phyloP scores from a whole-genome alignment of 1,140 invertebrate genomes.

The Pentalonia nigronervosa region DNA sequence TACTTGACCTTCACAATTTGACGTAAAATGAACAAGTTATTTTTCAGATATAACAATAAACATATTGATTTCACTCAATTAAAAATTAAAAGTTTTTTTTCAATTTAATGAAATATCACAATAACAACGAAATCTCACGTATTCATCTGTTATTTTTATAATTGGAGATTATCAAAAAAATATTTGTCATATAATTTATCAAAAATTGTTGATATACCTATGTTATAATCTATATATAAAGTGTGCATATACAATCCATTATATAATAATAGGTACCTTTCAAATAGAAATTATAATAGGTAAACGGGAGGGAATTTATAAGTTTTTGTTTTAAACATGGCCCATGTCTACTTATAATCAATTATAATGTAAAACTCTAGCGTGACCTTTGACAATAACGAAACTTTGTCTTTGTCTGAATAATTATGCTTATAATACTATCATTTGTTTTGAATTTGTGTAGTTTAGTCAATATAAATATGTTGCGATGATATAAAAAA shows the following conservation, averaged over 20 bases:
- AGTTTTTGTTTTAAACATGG: neutral
- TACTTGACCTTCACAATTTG: no score
- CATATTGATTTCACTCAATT: neutral
- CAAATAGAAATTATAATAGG: neutral
- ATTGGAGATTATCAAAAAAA: neutral
- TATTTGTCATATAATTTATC: neutral
- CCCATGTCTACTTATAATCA: neutral
- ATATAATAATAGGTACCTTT: neutral
- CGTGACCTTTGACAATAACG: neutral
- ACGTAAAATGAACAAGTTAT: no score
- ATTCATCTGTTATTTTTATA: neutral
- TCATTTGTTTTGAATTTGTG: neutral
- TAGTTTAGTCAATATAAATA: neutral
- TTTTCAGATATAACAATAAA: no score
- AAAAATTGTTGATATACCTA: neutral
- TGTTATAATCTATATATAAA: neutral
- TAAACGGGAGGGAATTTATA: neutral
- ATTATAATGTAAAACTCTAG: neutral
- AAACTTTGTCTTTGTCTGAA: neutral
- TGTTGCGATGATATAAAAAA: neutral
- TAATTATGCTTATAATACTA: neutral
- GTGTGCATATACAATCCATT: neutral
- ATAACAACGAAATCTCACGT: neutral
- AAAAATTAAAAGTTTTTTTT: neutral
- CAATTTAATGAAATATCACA: neutral